Evolutionary conservation across 64 coral and sea anemone species (phyloP).

Genomic region (Actinia equina): DNA sequence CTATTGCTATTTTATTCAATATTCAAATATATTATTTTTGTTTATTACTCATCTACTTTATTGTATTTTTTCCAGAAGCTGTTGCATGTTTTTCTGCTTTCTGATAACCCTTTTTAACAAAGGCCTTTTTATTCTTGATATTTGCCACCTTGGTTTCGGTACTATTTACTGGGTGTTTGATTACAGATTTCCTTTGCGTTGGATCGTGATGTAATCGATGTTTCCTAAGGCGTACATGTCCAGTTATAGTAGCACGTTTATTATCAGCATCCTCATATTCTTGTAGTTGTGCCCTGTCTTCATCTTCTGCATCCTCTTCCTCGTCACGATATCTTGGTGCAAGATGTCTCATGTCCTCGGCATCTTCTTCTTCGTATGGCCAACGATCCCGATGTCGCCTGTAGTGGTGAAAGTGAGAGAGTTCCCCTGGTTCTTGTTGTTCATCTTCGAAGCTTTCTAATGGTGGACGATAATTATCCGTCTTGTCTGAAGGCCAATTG

Average conservation of each 20-base stretch:
- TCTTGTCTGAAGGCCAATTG: background rate
- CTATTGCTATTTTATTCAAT: no score
- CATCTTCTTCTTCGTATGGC: background rate
- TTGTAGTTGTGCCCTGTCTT: background rate
- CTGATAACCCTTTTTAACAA: no score
- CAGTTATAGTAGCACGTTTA: background rate
- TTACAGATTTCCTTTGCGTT: background rate
- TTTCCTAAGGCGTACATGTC: background rate
- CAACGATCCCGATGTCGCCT: background rate
- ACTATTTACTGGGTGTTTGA: background rate
- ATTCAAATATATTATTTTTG: no score
- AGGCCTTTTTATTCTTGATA: no score
- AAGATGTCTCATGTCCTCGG: background rate
- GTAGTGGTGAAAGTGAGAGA: background rate
- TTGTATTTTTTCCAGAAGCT: no score
- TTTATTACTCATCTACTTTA: no score
- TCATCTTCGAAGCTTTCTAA: background rate
- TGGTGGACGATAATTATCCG: background rate
- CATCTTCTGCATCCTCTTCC: background rate
- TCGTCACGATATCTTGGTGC: background rate
- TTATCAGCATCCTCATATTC: background rate
- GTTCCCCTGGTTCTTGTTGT: background rate
- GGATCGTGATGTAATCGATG: background rate
- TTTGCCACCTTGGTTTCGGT: no score
- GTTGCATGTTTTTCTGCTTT: no score